Conservation (phyloP, 30 jellyfish, hydroid and myxozoan species). For the Phacellophora camtschatica region DNA sequence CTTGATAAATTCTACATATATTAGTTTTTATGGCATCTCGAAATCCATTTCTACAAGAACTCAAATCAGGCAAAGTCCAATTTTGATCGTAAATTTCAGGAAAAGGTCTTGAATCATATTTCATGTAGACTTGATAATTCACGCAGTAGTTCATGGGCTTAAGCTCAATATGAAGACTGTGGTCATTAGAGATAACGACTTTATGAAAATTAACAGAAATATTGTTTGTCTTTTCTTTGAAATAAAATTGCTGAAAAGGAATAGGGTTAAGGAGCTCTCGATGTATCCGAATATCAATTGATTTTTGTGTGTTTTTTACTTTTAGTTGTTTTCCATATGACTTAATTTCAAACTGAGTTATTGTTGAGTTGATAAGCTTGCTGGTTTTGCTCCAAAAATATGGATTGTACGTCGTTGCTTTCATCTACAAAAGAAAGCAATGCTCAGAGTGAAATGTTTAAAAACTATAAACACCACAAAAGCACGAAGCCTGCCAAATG, state of each 20-base stretch:
- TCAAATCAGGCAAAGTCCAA: slow-evolving; percentile 65
- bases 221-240: slow-evolving; percentile 23
- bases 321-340: slow-evolving; percentile 16
- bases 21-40: slow-evolving; percentile 32
- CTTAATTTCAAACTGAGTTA: slow-evolving; percentile 23
- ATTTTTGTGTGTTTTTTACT: slow-evolving; percentile 28
- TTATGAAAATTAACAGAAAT: slow-evolving; percentile 38
- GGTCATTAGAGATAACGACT: slow-evolving; percentile 4
- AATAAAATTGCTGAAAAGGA: slow-evolving; percentile 37
- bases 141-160: slow-evolving; percentile 52
- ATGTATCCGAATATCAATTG: slow-evolving; percentile 19
- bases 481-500: not conserved
- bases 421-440: not conserved
- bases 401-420: slow-evolving; percentile 40
- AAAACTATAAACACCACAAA: not conserved
- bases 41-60: slow-evolving; percentile 31
- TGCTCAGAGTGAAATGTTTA: not conserved
- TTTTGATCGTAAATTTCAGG: slow-evolving; percentile 11
- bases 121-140: slow-evolving; percentile 17
- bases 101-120: slow-evolving; percentile 43
- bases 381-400: slow-evolving; percentile 37
- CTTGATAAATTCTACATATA: slow-evolving; percentile 21
- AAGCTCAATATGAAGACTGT: slow-evolving; percentile 14
- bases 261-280: slow-evolving; percentile 14
- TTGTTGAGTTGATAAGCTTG: slow-evolving; percentile 43